These are phyloP conservation scores for Pantherophis alleghaniensis DNA, from an alignment of 2,797 vertebrate genomes.

Conservation along the genomic window DNA sequence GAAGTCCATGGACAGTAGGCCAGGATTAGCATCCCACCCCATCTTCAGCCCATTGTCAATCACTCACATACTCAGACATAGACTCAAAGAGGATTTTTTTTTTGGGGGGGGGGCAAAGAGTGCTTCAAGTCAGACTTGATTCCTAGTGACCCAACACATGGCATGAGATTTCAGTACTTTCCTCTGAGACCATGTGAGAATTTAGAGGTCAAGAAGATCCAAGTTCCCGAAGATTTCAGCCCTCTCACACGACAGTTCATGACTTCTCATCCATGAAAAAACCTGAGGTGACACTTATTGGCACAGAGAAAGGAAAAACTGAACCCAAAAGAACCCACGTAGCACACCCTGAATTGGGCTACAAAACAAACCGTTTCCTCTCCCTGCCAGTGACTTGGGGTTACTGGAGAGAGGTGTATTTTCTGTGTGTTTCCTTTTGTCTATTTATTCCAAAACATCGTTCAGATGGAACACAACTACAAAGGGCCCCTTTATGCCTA, in stretches of 20 bases:
- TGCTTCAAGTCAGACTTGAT: not conserved
- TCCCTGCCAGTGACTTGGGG: not conserved
- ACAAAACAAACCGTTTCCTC: not conserved
- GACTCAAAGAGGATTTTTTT: not conserved
- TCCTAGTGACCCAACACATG: not conserved
- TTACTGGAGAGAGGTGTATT: not conserved
- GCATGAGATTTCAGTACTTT: not conserved
- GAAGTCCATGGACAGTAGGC: not conserved
- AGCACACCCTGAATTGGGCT: not conserved
- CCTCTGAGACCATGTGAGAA: not conserved
- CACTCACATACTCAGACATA: not conserved
- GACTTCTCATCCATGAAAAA: not conserved
- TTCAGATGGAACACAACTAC: conserved; percentile 42
- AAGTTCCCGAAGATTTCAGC: not conserved
- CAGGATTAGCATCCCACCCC: not conserved
- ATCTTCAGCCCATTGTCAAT: not conserved
- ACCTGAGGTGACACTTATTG: not conserved
- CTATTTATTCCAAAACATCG: conserved; percentile 28
- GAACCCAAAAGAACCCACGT: not conserved
- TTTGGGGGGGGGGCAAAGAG: not conserved
- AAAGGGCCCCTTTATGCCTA: conserved; percentile 43
- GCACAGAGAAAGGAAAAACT: not conserved
- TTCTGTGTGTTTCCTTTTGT: fast-evolving
- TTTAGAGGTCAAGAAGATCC: not conserved
- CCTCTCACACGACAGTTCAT: not conserved